Evolutionary conservation across 35 echinoderm and acorn worm species (phyloP).

Genomic region (Chiridota heheva): DNA sequence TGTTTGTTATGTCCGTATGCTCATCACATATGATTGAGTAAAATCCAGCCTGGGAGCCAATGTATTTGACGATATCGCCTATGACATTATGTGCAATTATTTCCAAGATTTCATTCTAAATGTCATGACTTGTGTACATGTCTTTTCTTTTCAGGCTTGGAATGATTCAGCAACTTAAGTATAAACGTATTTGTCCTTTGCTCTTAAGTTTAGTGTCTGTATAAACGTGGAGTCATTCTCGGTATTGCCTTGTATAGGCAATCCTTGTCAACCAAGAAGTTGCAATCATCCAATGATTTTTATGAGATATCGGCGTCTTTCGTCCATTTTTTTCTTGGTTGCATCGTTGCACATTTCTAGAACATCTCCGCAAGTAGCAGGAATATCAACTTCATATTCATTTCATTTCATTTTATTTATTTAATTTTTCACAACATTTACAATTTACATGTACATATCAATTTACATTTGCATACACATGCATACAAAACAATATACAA

Average conservation of each 20-base stretch:
- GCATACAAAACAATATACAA: no score
- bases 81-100: constrained; percentile 20
- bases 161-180: constrained; percentile 13
- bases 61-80: constrained; percentile 9
- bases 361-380: background rate
- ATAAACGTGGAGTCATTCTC: constrained; percentile 10
- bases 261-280: constrained; percentile 22
- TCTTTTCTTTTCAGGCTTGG: background rate
- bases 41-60: constrained; percentile 4
- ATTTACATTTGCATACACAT: no score
- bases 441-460: no score
- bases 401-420: no score
- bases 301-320: constrained; percentile 16
- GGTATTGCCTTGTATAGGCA: constrained; percentile 21
- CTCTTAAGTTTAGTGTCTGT: constrained; percentile 6
- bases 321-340: constrained; percentile 14
- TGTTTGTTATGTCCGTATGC: constrained; percentile 22
- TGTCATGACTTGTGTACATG: background rate
- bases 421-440: no score
- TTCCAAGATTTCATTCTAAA: constrained; percentile 39
- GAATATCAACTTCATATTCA: background rate
- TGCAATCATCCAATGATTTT: constrained; percentile 22
- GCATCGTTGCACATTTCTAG: constrained; percentile 1
- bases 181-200: constrained; percentile 25
- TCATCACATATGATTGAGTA: constrained; percentile 29